Evolutionary conservation across 2,888 invertebrate genomes (phyloP), one percentile per base, ranked within the genome.

Genomic region (Capitulum mitella): DNA sequence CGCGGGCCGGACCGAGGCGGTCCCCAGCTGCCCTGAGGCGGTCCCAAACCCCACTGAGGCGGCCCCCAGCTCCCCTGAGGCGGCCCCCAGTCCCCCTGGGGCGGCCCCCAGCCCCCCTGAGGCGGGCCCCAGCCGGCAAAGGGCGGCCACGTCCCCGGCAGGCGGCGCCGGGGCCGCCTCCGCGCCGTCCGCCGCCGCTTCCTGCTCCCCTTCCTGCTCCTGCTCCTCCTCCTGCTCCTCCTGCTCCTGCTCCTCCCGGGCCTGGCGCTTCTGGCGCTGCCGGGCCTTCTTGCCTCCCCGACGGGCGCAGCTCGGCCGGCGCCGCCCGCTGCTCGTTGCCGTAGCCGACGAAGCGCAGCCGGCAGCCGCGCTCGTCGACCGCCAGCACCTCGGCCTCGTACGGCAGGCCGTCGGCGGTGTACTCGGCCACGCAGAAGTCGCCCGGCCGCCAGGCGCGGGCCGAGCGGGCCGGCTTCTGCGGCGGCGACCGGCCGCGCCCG

Each of bases 291-390:
- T 80, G 37, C 83, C 83, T n/a, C 5, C 37, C 70, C 3, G 82
- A 81, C 40, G 81, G 77, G 54, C 78, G 78, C 61, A 84, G 80
- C 19, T 78, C 78, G 5, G 48, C 46, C 16, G 83, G 29, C 16
- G 77, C 29, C 26, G 82, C 81, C 22, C 79, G 80, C 77, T 83
- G 82, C 64, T 81, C 80, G 78, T 84, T 83, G 40, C 82, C 82
- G 80, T 84, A 84, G 34, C 83, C 84, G 19, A 83, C 64, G 79
- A 81, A 84, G n/a, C 82, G 79, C 29, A 84, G 82, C n/a, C 79
- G 78, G 19, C 34, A 32, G 78, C 83, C 83, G 26, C 43, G 77
- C 19, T 78, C 81, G 19, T 79, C 34, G 29, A 83, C 46, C 3
- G 80, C 46, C 40, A 80, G 78, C 22, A 83, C 81, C 26, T 80